Evolutionary conservation across 1,140 invertebrate species (phyloP), one percentile per base, ranked within the genome.

Genomic region (Panagrolaimus sp.): DNA sequence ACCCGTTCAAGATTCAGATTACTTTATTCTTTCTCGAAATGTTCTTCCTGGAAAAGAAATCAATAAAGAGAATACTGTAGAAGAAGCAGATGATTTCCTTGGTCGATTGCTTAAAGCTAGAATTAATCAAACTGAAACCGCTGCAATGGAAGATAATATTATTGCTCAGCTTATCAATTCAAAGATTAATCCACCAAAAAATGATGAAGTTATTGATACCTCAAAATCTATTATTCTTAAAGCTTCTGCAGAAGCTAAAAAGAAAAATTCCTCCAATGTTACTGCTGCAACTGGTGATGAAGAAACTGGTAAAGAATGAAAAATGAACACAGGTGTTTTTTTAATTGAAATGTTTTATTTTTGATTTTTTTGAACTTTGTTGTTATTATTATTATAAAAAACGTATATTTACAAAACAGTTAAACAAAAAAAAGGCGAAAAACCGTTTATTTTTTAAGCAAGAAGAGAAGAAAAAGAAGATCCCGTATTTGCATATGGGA

Each of bases 261-360:
- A 10, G 48, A n/a, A n/a, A 58, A 58, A 21, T 2, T 24, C 52
- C 1, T 24, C 52, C 2, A 28, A 17, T 58, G 17, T 9, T 7
- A 8, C 4, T 26, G 21, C 52, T 15, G 48, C 26, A n/a, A 15
- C 17, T 7, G 48, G 26, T 52, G 26, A n/a, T 52, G n/a, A 52
- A 9, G 15, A 52, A 21, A 7, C 48, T 58, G 52, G 52, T 58
- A 58, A 58, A 38, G 7, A 38, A n/a, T 58, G 52, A 58, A 58
- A 38, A 38, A n/a, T 58, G 52, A 58, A 58, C 14, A 21, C 52
- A 28, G 52, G 21, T 58, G 47, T 15, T 48, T 14, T 58, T 21
- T 21, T 58, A 12, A 5, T n/a, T 58, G 26, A 26, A 28, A 21
- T 58, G 0, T 17, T n/a, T 17, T 58, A 4, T 21, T 21, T 21